Conservation (phyloP, 2,113 vertebrate genomes). For the Alligator sinensis region DNA sequence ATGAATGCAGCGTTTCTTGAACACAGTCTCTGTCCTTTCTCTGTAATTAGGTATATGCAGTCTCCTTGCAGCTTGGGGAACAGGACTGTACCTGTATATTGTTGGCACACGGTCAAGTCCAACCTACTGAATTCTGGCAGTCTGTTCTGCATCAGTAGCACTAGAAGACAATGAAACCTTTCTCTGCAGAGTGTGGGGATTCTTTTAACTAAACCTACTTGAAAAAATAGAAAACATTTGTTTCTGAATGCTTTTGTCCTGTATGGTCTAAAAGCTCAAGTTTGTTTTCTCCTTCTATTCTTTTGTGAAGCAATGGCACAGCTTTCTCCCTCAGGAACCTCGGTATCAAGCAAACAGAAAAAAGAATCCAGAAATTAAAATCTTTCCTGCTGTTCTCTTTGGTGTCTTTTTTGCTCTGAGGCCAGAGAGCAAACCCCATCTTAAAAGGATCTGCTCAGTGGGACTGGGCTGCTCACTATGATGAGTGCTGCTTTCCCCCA, state of each 20-base stretch:
- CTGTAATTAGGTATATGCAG: neutral
- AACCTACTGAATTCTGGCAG: neutral
- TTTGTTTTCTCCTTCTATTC: neutral
- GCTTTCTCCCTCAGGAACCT: neutral
- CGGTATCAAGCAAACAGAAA: neutral
- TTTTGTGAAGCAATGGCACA: neutral
- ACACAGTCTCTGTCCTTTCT: neutral
- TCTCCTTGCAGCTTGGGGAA: neutral
- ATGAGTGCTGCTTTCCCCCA: neutral
- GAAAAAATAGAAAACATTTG: neutral
- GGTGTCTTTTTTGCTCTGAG: neutral
- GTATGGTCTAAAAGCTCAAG: neutral
- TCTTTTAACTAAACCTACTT: neutral
- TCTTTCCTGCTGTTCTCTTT: neutral
- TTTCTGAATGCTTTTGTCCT: neutral
- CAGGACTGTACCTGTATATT: neutral
- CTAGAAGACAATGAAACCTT: neutral
- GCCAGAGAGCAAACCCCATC: neutral
- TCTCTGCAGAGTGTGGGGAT: neutral
- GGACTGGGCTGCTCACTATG: neutral
- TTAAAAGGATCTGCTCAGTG: neutral
- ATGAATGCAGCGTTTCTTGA: neutral
- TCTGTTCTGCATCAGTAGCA: neutral
- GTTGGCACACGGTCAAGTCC: neutral
- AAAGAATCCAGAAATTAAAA: neutral